Percentiles rank a stretch among this genome's conserved stretches.
These are phyloP conservation scores for Neomorphus geoffroyi DNA, from an alignment of 2,797 vertebrate genomes.

Conservation along the genomic window DNA sequence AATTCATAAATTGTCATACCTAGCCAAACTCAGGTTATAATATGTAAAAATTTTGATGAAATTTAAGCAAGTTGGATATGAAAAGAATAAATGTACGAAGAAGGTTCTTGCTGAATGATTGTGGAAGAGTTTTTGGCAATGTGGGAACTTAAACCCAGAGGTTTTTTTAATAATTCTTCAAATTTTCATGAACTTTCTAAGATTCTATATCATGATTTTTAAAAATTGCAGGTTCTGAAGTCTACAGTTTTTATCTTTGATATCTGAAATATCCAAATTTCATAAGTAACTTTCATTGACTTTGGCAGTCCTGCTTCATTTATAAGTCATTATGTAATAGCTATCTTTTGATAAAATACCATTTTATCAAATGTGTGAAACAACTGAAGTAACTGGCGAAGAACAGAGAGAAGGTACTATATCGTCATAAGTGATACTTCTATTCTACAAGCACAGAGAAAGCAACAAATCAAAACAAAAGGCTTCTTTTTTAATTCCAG, in stretches of 20 bases:
- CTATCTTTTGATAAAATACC: neutral
- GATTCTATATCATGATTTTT: neutral
- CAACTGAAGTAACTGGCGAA: neutral
- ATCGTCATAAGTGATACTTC: neutral
- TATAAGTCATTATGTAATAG: neutral
- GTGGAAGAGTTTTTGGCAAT: neutral
- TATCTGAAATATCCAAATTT: neutral
- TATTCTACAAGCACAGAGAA: neutral
- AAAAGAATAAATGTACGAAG: neutral
- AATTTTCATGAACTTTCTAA: neutral
- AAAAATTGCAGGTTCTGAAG: neutral
- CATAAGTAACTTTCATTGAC: neutral
- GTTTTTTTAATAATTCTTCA: neutral
- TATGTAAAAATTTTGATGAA: neutral
- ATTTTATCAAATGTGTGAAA: neutral
- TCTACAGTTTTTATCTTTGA: neutral
- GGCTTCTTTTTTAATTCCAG: accelerated
- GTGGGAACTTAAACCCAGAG: neutral
- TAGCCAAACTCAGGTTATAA: neutral
- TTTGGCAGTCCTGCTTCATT: neutral
- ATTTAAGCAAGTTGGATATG: neutral
- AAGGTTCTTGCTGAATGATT: neutral
- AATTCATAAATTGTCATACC: neutral
- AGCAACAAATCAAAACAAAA: neutral
- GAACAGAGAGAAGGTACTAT: neutral